Evolutionary conservation across 2,888 invertebrate species (phyloP), one percentile per base, ranked within the genome.

Genomic region (Cephus pulcher): DNA sequence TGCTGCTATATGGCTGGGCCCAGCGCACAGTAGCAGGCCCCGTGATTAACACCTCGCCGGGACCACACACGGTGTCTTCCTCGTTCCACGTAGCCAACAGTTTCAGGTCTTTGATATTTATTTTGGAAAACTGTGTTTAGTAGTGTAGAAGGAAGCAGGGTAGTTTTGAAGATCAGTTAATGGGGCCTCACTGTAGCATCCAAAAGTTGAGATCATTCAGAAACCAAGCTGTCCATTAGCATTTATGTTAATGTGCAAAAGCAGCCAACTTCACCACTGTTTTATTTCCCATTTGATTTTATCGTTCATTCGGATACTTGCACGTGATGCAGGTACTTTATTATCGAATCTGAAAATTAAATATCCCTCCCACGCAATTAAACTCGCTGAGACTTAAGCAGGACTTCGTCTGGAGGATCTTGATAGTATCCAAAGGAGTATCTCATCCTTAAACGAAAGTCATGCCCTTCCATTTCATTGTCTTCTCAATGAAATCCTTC

Each of bases 1-100:
- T 56, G 56, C 56, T 56, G 56, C 56, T 56, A 56, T 56, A 56
- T 56, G 9, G 84, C 71, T 71, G 71, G 86, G 85, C 85, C 87
- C 69, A 9, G 75, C 30, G 88, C 85, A 89, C 90, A 88, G 89
- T 90, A 90, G 90, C 89, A 81, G 87, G 85, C 81, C 83, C 79
- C 81, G 82, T 84, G 88, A 90, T 90, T 90, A 90, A 88, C 90
- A 90, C 89, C 89, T 89, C 78, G 79, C 75, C 77, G 75, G 82
- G 86, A 86, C 88, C 89, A 89, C 88, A 89, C 89, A 86, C 90
- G 87, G 84, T 81, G 77, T 12, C 32, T 78, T 81, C 40, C 69
- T 76, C 35, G 71, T 76, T 76, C 75, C 71, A 34, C 77, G 70
- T 71, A 79, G 34, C 73, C 34, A 40, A 33, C 37, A 30, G 15